phyloP scores from a whole-genome alignment of 2,797 vertebrate genomes.

The Mareca penelope region DNA sequence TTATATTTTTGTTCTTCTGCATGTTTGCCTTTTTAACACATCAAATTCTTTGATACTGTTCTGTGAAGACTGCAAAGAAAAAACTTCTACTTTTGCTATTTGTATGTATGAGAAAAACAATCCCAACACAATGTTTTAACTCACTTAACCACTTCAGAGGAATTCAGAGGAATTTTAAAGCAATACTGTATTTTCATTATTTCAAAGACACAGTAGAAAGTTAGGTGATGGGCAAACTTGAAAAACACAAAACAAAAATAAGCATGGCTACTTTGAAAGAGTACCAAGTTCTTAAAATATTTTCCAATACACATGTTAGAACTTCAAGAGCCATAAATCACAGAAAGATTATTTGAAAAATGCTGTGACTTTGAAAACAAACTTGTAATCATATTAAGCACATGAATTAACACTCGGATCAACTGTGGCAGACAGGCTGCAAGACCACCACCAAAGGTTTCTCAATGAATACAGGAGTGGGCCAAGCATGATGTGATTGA shows the following conservation, averaged over 20 bases:
- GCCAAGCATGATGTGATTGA: neutral
- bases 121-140: neutral
- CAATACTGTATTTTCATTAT: neutral
- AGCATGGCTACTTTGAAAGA: neutral
- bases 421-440: neutral
- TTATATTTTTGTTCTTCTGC: neutral
- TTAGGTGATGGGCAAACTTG: neutral
- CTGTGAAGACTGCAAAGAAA: neutral
- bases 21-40: neutral
- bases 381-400: neutral
- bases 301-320: neutral
- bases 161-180: neutral
- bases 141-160: neutral
- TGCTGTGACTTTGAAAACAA: neutral
- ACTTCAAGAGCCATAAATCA: neutral
- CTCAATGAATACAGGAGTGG: neutral
- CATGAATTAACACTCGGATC: neutral
- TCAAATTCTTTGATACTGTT: neutral
- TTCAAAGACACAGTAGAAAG: neutral
- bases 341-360: neutral
- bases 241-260: neutral
- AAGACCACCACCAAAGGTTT: neutral
- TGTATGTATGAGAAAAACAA: neutral
- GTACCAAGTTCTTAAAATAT: neutral
- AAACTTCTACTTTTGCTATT: neutral